A percentile compares a stretch with the other conserved stretches of the same genome.
Conservation (phyloP, 2,888 invertebrate genomes). For the Hymenopus coronatus region DNA sequence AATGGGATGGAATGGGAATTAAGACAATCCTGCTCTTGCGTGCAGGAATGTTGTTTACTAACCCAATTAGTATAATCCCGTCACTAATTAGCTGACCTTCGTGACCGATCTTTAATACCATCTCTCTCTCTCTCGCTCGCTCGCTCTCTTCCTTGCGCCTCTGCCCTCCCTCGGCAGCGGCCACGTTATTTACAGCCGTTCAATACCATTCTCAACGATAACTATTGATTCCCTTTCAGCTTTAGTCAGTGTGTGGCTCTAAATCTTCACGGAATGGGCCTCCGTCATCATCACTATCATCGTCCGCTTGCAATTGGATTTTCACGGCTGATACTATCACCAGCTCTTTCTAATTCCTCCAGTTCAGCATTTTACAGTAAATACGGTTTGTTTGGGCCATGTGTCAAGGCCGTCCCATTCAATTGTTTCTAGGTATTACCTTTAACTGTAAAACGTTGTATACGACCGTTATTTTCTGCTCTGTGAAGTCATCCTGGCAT, state of each 20-base stretch:
- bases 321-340: not conserved
- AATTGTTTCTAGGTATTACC: not conserved
- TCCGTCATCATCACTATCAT: not conserved
- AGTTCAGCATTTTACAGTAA: too few species aligned
- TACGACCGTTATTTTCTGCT: too few species aligned
- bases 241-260: not conserved
- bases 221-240: not conserved
- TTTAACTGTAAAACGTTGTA: too few species aligned
- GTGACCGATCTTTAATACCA: not conserved
- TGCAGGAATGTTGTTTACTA: not conserved
- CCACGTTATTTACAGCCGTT: not conserved
- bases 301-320: not conserved
- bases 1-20: not conserved
- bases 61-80: not conserved
- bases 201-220: not conserved
- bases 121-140: not conserved
- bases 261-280: not conserved
- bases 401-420: not conserved
- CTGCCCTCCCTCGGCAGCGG: not conserved
- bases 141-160: not conserved
- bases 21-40: not conserved
- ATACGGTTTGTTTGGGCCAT: not conserved
- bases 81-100: not conserved
- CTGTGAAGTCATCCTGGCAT: too few species aligned
- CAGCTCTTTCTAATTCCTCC: too few species aligned